Evolutionary conservation across 2,113 vertebrate species (phyloP).

Genomic region (Chrysochloris asiatica): DNA sequence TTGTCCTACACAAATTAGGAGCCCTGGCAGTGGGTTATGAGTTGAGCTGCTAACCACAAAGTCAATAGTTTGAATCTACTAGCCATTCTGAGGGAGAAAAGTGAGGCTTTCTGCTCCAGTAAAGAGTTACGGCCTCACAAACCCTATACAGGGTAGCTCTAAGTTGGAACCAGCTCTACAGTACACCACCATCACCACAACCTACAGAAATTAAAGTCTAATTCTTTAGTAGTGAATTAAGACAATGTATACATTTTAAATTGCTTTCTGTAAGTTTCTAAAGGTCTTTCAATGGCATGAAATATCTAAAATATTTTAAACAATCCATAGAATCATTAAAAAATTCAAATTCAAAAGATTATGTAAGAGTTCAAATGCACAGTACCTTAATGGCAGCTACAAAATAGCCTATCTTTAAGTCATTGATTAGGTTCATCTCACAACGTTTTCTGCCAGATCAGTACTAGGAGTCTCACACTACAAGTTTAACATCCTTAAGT

Average conservation of each 20-base stretch:
- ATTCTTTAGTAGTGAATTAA: background rate
- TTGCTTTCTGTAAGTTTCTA: background rate
- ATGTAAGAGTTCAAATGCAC: background rate
- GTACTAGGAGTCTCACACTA: background rate
- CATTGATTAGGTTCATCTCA: background rate
- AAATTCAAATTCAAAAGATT: background rate
- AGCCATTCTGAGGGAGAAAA: too few species aligned
- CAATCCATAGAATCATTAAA: background rate
- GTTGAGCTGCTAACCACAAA: too few species aligned
- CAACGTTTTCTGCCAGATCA: background rate
- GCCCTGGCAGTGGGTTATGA: too few species aligned
- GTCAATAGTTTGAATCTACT: too few species aligned
- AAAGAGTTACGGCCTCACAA: too few species aligned
- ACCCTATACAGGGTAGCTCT: too few species aligned
- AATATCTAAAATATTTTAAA: background rate
- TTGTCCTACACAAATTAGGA: constrained; percentile 36
- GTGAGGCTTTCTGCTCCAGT: too few species aligned
- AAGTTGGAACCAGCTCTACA: too few species aligned
- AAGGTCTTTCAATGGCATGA: background rate
- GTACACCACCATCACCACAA: too few species aligned
- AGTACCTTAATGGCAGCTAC: background rate
- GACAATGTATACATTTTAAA: background rate
- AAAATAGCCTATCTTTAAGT: background rate
- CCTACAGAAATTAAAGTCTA: constrained; percentile 7
- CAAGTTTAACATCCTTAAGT: background rate